Conservation (phyloP, 2,888 invertebrate species). For the Tetheella fluctuosa region DNA sequence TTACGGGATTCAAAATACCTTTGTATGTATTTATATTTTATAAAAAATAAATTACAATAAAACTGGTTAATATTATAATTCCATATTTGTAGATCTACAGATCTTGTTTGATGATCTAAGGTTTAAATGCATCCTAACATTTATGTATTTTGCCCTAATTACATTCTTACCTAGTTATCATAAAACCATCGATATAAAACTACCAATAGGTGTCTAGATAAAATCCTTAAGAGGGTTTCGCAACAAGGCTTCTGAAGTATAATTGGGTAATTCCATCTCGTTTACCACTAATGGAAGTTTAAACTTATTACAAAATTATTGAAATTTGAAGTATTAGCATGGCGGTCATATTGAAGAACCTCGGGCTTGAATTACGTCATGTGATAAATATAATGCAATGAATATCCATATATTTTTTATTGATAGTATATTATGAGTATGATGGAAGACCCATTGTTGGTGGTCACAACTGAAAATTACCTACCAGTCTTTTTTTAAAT, state of each 20-base stretch:
- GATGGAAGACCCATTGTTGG: slow-evolving; percentile 13
- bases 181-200: neutral
- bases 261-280: slow-evolving; percentile 18
- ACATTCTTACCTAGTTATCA: neutral
- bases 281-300: slow-evolving; percentile 13
- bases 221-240: neutral
- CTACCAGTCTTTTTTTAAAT: no score
- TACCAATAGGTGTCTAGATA: neutral
- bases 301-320: slow-evolving; percentile 31
- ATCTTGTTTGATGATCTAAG: neutral
- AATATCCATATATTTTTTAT: neutral
- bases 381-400: neutral
- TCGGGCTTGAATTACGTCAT: slow-evolving; percentile 10
- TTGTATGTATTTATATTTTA: no score
- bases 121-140: neutral
- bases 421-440: slow-evolving; percentile 11
- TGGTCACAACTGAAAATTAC: neutral
- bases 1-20: neutral
- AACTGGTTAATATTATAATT: neutral
- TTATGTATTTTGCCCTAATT: no score
- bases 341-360: slow-evolving; percentile 26
- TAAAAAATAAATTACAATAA: no score
- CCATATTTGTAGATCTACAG: no score
- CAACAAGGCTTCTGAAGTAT: slow-evolving; percentile 10
- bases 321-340: slow-evolving; percentile 19